Evolutionary conservation across 1,140 invertebrate genomes (phyloP).

Genomic region (Ceratoteleas bidentatus): DNA sequence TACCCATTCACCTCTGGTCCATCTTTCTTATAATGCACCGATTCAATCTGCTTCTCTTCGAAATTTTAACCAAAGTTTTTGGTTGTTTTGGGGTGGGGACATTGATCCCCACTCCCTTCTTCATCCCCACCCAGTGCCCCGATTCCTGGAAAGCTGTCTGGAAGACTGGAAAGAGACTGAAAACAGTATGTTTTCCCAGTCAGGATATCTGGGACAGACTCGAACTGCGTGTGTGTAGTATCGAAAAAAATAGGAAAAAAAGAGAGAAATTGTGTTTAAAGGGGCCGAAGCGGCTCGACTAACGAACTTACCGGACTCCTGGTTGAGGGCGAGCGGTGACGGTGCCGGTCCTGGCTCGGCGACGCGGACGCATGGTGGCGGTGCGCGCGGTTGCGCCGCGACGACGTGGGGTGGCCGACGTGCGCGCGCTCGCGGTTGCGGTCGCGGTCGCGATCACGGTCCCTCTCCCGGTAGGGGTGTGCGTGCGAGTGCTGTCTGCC

Average conservation of each 20-base stretch:
- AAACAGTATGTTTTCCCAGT: too few species aligned
- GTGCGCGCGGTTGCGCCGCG: slow-evolving; percentile 76
- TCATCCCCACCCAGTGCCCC: too few species aligned
- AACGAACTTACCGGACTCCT: slow-evolving; percentile 78
- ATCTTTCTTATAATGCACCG: too few species aligned
- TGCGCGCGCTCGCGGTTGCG: slow-evolving; percentile 80
- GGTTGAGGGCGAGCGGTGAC: slow-evolving; percentile 70
- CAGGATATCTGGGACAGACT: too few species aligned
- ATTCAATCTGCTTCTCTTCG: too few species aligned
- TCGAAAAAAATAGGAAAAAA: background rate
- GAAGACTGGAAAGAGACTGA: too few species aligned
- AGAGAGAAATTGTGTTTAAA: background rate
- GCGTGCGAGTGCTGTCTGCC: slow-evolving; percentile 79
- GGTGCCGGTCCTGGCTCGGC: slow-evolving; percentile 73
- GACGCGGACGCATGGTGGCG: slow-evolving; percentile 75
- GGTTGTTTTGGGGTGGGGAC: too few species aligned
- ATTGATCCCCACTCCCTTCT: too few species aligned
- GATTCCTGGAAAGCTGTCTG: too few species aligned
- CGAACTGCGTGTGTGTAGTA: background rate
- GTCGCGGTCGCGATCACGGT: slow-evolving; percentile 80
- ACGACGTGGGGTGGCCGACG: slow-evolving; percentile 79
- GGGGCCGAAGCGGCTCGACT: slow-evolving; percentile 2
- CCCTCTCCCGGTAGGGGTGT: slow-evolving; percentile 79
- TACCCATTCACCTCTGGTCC: too few species aligned
- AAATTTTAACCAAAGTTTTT: too few species aligned